phyloP scores from a whole-genome alignment of 2,888 invertebrate genomes.

The Itoplectis maculator region DNA sequence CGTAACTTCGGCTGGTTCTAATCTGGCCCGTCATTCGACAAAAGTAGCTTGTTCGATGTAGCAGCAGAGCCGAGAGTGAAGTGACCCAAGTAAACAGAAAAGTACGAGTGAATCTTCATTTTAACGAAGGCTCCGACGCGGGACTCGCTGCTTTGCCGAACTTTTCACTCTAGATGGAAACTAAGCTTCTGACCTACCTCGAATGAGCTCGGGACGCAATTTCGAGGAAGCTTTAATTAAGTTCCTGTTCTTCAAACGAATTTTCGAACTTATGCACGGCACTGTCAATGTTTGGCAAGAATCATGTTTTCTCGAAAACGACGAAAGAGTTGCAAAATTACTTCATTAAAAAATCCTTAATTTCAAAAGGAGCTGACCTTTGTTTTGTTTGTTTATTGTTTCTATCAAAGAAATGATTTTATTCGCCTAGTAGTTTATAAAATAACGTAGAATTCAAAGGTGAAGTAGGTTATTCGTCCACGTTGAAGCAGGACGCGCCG shows the following conservation, averaged over 20 bases:
- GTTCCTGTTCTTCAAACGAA: background rate
- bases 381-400: too few relatives aligned
- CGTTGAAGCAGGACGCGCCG: too few relatives aligned
- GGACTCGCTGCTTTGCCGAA: background rate
- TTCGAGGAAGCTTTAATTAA: background rate
- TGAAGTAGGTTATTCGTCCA: too few relatives aligned
- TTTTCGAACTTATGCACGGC: background rate
- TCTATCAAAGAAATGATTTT: too few relatives aligned
- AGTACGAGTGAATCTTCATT: background rate
- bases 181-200: background rate
- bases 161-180: background rate
- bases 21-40: background rate
- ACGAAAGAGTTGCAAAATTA: too few relatives aligned
- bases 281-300: background rate
- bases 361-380: too few relatives aligned
- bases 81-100: background rate
- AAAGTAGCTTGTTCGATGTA: background rate
- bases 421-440: too few relatives aligned
- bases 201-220: background rate
- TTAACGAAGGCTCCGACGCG: background rate
- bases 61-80: background rate
- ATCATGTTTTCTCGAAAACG: background rate
- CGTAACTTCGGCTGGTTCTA: background rate
- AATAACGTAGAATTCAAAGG: too few relatives aligned
- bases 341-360: too few relatives aligned